Base-by-base conservation (phyloP, 2,797 vertebrate genomes). In the Propithecus deckenii region DNA sequence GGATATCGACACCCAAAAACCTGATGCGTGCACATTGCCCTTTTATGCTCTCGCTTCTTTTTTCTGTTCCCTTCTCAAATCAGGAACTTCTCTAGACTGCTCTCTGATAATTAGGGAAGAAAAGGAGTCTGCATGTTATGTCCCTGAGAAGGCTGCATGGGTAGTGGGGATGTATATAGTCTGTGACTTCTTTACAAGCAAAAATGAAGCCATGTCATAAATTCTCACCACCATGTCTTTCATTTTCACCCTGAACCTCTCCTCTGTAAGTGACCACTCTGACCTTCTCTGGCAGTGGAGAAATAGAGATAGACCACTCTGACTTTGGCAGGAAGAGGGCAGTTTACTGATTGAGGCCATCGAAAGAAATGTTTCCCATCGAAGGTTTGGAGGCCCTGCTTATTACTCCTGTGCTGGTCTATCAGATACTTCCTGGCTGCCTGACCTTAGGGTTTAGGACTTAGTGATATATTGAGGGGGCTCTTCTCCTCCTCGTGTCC, bases 161-260 rank as follows among this genome's bases (percentile, higher is more conserved):
- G 13, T 1, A 18, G 0, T 15, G 46, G 78, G 52, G 43, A 11
- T 48, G 35, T 86, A 28, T 11, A 3, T 8, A 35, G 8, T n/a
- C 50, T 59, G 9, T 79, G 35, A 76, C 57, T 72, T 14, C 30
- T 41, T 80, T 92, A 55, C 12, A 71, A 71, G 52, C 89, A 78
- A 43, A 83, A 59, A 15, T 1, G 55, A 93, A 94, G 67, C 43
- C 12, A 5, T 0, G 0, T 65, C 46, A 17, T 74, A 18, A 48
- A 14, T 80, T 59, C 72, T 65, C 8, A 25, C 15, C 25, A 30
- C n/a, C 1, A 0, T 43, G 9, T 50, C 32, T 88, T 61, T 83
- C 65, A 2, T 86, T 81, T 75, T 41, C 38, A 79, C 50, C 69
- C 23, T 14, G n/a, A 74, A 38, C 52, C 38, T 50, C 38, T 22